phyloP scores from a whole-genome alignment of 2,888 invertebrate species.

The Sarcophaga variegata region DNA sequence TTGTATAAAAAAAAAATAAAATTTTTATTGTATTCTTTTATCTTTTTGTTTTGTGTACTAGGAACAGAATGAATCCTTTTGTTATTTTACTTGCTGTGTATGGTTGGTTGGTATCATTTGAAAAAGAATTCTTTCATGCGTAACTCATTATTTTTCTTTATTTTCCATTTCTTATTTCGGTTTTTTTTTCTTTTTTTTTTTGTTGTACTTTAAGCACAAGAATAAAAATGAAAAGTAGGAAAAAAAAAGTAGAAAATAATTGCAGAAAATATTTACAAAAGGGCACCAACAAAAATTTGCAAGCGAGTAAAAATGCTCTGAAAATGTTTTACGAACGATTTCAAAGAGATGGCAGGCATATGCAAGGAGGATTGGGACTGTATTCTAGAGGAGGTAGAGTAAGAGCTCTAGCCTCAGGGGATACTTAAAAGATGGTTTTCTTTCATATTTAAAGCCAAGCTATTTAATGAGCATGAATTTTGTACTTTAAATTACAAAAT shows the following conservation, averaged over 20 bases:
- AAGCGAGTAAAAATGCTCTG: slow-evolving; percentile 49
- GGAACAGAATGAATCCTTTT: slow-evolving; percentile 74
- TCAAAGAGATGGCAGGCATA: not conserved
- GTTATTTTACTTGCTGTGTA: slow-evolving; percentile 66
- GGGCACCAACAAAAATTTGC: slow-evolving; percentile 51
- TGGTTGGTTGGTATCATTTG: slow-evolving; percentile 66
- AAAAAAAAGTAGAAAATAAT: slow-evolving; percentile 64
- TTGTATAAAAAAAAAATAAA: slow-evolving; percentile 38
- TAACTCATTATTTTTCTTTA: slow-evolving; percentile 80
- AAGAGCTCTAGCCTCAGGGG: slow-evolving; percentile 38
- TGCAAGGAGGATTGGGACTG: not conserved
- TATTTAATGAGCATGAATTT: slow-evolving; percentile 43
- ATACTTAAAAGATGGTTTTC: slow-evolving; percentile 38
- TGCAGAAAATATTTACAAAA: slow-evolving; percentile 64
- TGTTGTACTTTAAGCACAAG: too few relatives aligned
- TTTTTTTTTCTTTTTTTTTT: slow-evolving; percentile 27
- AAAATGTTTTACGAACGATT: slow-evolving; percentile 22
- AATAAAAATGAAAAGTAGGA: slow-evolving; percentile 22
- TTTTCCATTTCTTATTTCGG: slow-evolving; percentile 34
- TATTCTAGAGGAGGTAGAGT: not conserved
- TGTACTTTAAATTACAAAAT: not conserved
- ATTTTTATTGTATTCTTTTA: slow-evolving; percentile 39
- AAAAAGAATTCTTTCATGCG: slow-evolving; percentile 81
- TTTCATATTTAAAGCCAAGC: not conserved
- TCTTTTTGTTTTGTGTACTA: slow-evolving; percentile 30